Conservation (phyloP, 2,797 vertebrate genomes). For the Clarias fuscus region DNA sequence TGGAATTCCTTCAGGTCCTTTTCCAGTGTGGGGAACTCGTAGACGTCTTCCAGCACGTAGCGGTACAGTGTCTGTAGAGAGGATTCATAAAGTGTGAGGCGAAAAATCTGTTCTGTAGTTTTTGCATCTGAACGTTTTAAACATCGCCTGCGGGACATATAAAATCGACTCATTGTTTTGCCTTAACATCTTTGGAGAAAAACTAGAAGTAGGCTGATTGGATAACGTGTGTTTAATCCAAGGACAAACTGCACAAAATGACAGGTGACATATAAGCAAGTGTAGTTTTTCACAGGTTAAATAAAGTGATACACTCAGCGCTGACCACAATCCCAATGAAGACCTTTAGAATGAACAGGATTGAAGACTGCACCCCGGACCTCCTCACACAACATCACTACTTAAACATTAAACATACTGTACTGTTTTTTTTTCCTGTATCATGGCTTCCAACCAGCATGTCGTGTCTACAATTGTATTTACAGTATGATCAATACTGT, state of each 20-base stretch:
- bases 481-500: no score
- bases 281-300: not conserved
- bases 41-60: slow-evolving; percentile 93
- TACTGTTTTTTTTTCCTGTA: no score
- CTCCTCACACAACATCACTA: no score
- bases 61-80: slow-evolving; percentile 86
- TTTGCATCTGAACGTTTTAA: not conserved
- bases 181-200: not conserved
- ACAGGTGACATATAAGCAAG: not conserved
- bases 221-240: not conserved
- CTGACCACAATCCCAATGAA: not conserved
- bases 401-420: no score
- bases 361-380: no score
- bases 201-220: not conserved
- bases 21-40: slow-evolving; percentile 91
- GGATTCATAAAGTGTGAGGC: not conserved
- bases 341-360: no score
- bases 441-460: no score
- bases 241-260: not conserved
- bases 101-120: not conserved
- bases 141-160: not conserved
- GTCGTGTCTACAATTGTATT: no score
- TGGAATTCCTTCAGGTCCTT: slow-evolving; percentile 97
- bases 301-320: not conserved
- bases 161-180: not conserved